These are phyloP conservation scores for Bedellia somnulentella DNA, from an alignment of 2,888 invertebrate genomes.

Conservation along the genomic window DNA sequence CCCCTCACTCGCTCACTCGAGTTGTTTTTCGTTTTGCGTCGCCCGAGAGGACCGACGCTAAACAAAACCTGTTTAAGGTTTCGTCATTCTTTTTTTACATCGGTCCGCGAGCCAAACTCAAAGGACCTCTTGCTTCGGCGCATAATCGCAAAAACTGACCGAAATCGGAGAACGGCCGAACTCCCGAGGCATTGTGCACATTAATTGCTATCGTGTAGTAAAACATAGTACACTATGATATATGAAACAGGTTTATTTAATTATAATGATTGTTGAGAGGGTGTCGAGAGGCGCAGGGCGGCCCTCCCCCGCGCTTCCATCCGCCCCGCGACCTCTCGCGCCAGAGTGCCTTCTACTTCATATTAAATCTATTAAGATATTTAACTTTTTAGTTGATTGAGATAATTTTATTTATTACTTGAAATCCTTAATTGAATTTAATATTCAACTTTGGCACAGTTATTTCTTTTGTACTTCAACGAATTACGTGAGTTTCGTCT, in stretches of 20 bases:
- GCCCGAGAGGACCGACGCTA: constrained; percentile 34
- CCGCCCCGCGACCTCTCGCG: constrained; percentile 20
- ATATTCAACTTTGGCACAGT: constrained; percentile 54
- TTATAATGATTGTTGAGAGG: constrained; percentile 13
- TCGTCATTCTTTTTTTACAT: constrained; percentile 50
- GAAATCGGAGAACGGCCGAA: constrained; percentile 32
- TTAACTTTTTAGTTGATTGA: constrained; percentile 58
- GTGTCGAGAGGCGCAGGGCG: constrained; percentile 16
- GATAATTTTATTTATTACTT: constrained; percentile 55
- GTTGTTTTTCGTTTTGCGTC: constrained; percentile 40
- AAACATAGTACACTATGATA: too few species aligned
- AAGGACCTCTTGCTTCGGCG: constrained; percentile 20
- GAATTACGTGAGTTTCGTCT: constrained; percentile 50
- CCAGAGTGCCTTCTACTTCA: constrained; percentile 53
- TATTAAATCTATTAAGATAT: constrained; percentile 46
- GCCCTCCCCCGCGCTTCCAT: constrained; percentile 31
- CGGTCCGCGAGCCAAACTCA: constrained; percentile 21
- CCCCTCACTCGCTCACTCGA: too few species aligned
- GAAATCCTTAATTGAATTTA: constrained; percentile 41
- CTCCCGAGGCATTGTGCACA: constrained; percentile 23
- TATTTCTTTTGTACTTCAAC: constrained; percentile 57
- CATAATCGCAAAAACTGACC: constrained; percentile 25
- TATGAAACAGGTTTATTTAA: constrained; percentile 26
- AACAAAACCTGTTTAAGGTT: constrained; percentile 47
- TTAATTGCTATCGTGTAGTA: constrained; percentile 20